Evolutionary conservation across 2,888 invertebrate genomes (phyloP).

Genomic region (Venusia cambrica): DNA sequence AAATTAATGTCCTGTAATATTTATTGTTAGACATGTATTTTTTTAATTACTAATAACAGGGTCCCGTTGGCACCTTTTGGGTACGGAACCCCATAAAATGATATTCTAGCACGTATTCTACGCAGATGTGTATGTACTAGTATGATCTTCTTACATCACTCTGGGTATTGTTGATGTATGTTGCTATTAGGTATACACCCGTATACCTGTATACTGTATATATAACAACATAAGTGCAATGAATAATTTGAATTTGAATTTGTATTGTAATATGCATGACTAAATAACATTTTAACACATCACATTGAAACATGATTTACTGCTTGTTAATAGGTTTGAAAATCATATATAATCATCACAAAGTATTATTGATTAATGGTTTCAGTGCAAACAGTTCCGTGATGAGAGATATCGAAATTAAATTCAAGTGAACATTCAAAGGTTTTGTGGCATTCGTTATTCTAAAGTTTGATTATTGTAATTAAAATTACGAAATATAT

Average conservation of each 20-base stretch:
- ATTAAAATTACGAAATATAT: slow-evolving; percentile 16
- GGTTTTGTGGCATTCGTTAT: slow-evolving; percentile 13
- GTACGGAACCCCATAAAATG: too few relatives aligned
- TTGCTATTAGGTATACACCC: too few relatives aligned
- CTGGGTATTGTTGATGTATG: too few relatives aligned
- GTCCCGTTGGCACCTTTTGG: too few relatives aligned
- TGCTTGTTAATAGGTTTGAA: slow-evolving; percentile 22
- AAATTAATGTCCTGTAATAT: too few relatives aligned
- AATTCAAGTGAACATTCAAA: slow-evolving; percentile 15
- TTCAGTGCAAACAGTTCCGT: slow-evolving; percentile 13
- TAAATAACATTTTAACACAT: slow-evolving; percentile 15
- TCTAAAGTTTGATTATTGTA: slow-evolving; percentile 15
- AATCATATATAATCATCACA: slow-evolving; percentile 22
- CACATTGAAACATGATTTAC: slow-evolving; percentile 27
- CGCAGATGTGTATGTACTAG: too few relatives aligned
- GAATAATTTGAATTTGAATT: not conserved
- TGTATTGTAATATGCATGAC: not conserved
- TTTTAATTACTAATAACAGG: too few relatives aligned
- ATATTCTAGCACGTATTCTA: too few relatives aligned
- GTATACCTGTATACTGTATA: too few relatives aligned
- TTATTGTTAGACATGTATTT: too few relatives aligned
- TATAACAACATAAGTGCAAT: not conserved
- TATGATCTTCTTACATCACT: too few relatives aligned
- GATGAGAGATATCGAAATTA: slow-evolving; percentile 2
- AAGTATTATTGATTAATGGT: slow-evolving; percentile 25